Percentiles rank a stretch among this genome's conserved stretches.
Evolutionary conservation across 2,888 invertebrate genomes (phyloP).

Genomic region (Pseudococcus jackbeardsleyi): DNA sequence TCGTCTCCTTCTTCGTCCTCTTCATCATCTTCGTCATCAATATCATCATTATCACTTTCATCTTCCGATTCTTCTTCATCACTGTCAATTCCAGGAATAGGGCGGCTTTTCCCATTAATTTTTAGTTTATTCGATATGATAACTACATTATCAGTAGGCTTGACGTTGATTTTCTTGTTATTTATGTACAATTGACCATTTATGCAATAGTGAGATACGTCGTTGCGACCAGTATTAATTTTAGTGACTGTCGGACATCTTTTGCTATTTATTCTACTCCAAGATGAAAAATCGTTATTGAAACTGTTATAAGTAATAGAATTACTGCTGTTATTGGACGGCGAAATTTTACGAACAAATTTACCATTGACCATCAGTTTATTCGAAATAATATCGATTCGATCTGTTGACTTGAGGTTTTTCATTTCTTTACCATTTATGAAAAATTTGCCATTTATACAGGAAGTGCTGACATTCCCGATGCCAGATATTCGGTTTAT

Average conservation of each 20-base stretch:
- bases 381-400: neutral
- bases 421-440: neutral
- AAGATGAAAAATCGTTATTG: too few relatives aligned
- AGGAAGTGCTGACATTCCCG: neutral
- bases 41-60: too few relatives aligned
- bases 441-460: neutral
- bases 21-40: too few relatives aligned
- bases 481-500: too few relatives aligned
- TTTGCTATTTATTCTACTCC: neutral
- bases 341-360: neutral
- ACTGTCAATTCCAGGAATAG: neutral
- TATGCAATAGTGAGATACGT: neutral
- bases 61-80: neutral
- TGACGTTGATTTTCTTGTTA: neutral
- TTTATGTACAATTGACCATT: neutral
- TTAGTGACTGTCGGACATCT: neutral
- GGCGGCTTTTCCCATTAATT: neutral
- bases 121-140: neutral
- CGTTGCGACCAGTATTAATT: neutral
- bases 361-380: neutral
- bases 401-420: neutral
- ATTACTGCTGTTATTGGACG: neutral
- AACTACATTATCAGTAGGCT: neutral
- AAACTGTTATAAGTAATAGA: too few relatives aligned
- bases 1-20: too few relatives aligned